Evolutionary conservation across 30 jellyfish, hydroid and myxozoan species (phyloP).

Genomic region (Hydractinia echinata): DNA sequence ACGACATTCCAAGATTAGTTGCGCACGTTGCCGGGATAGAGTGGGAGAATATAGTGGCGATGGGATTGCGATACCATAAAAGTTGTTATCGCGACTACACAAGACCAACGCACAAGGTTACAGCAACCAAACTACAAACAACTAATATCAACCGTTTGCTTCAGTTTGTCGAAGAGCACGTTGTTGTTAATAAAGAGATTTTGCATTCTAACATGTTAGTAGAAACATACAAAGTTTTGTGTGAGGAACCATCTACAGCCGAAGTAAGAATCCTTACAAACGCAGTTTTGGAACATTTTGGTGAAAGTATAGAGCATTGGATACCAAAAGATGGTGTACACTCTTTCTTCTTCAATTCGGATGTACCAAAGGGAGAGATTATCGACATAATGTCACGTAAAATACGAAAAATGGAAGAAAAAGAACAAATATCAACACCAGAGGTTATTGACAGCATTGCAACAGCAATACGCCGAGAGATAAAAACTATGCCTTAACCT

Average conservation of each 20-base stretch:
- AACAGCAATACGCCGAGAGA: too few species aligned
- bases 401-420: too few species aligned
- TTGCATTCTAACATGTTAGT: neutral
- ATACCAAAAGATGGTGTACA: too few species aligned
- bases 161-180: constrained; percentile 2
- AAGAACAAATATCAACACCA: neutral
- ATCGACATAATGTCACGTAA: too few species aligned
- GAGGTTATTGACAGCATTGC: too few species aligned
- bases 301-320: neutral
- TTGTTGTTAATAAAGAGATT: neutral
- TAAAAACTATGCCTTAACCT: too few species aligned
- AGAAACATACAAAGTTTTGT: too few species aligned
- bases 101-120: too few species aligned
- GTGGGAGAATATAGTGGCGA: constrained; percentile 10
- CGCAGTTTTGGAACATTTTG: constrained; percentile 5
- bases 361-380: too few species aligned
- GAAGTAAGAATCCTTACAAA: neutral
- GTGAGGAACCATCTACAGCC: neutral
- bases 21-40: constrained; percentile 10
- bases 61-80: constrained; percentile 5
- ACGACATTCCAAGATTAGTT: neutral
- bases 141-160: neutral
- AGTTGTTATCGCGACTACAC: constrained; percentile 11
- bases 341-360: too few species aligned
- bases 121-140: neutral